Evolutionary conservation across 2,888 invertebrate species (phyloP).

Genomic region (Acanthopleura granulata): DNA sequence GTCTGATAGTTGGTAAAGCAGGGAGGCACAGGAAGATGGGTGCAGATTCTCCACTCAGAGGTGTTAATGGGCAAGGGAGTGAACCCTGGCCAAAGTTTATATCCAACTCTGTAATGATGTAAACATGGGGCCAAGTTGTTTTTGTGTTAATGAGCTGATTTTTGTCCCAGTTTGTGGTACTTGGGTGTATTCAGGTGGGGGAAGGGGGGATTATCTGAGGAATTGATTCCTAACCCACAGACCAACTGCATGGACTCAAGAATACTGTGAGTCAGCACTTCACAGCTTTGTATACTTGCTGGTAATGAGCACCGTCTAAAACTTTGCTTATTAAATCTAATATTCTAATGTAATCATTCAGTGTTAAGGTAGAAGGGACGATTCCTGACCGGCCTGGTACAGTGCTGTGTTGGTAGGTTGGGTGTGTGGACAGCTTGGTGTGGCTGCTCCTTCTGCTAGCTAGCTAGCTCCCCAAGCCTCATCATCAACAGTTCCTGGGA

Average conservation of each 20-base stretch:
- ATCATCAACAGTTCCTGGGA: too few relatives aligned
- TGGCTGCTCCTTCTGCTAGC: too few relatives aligned
- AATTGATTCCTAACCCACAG: too few relatives aligned
- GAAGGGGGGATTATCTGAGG: background rate
- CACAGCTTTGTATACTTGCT: background rate
- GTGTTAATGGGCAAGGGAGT: constrained; percentile 1
- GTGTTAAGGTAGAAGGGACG: background rate
- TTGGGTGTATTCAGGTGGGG: background rate
- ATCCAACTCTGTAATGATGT: constrained; percentile 4
- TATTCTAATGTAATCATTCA: constrained; percentile 13
- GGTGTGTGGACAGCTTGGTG: too few relatives aligned
- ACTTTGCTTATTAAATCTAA: background rate
- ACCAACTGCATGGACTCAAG: too few relatives aligned
- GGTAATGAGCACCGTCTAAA: background rate
- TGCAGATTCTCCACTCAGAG: background rate
- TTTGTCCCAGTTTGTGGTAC: background rate
- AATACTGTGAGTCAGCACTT: background rate
- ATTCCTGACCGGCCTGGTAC: background rate
- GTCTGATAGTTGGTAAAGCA: too few relatives aligned
- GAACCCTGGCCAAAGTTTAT: background rate
- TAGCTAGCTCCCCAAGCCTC: too few relatives aligned
- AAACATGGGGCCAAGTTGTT: background rate
- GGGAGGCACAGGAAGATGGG: too few relatives aligned
- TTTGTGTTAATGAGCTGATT: constrained; percentile 15
- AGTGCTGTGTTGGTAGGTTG: background rate